A percentile compares a stretch with the other conserved stretches of the same genome.
Evolutionary conservation across 2,113 vertebrate species (phyloP).

Genomic region (Pangasianodon hypophthalmus): DNA sequence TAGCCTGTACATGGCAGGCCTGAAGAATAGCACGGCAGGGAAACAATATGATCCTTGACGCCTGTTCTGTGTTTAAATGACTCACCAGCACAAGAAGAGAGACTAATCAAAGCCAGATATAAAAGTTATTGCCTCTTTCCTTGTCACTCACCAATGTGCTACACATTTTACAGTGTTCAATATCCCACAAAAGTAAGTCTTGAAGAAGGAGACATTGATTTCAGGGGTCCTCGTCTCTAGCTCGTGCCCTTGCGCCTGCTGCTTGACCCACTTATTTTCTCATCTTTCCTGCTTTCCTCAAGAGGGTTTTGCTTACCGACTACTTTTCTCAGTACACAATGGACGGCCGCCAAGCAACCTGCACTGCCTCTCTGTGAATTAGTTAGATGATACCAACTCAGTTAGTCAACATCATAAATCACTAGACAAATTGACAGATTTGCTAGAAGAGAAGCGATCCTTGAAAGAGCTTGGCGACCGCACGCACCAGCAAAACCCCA

Average conservation of each 20-base stretch:
- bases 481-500: slow-evolving; percentile 57
- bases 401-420: slow-evolving; percentile 78
- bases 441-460: slow-evolving; percentile 67
- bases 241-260: slow-evolving; percentile 68
- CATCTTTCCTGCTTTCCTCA: slow-evolving; percentile 77
- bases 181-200: slow-evolving; percentile 70
- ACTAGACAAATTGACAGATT: slow-evolving; percentile 75
- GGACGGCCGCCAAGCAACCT: slow-evolving; percentile 70
- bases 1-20: slow-evolving; percentile 21
- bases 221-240: slow-evolving; percentile 66
- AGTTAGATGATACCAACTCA: slow-evolving; percentile 73
- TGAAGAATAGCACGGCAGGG: slow-evolving; percentile 41
- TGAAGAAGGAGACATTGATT: slow-evolving; percentile 74
- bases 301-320: slow-evolving; percentile 72
- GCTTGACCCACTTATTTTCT: slow-evolving; percentile 84
- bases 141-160: slow-evolving; percentile 59
- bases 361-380: slow-evolving; percentile 59
- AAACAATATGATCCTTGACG: slow-evolving; percentile 51
- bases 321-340: slow-evolving; percentile 73
- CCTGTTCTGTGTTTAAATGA: slow-evolving; percentile 61
- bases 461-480: slow-evolving; percentile 65
- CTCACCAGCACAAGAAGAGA: slow-evolving; percentile 55
- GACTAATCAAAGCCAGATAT: slow-evolving; percentile 67
- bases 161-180: slow-evolving; percentile 67
- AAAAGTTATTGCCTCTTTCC: slow-evolving; percentile 64